phyloP scores from a whole-genome alignment of 2,797 vertebrate species.

The Betta splendens region DNA sequence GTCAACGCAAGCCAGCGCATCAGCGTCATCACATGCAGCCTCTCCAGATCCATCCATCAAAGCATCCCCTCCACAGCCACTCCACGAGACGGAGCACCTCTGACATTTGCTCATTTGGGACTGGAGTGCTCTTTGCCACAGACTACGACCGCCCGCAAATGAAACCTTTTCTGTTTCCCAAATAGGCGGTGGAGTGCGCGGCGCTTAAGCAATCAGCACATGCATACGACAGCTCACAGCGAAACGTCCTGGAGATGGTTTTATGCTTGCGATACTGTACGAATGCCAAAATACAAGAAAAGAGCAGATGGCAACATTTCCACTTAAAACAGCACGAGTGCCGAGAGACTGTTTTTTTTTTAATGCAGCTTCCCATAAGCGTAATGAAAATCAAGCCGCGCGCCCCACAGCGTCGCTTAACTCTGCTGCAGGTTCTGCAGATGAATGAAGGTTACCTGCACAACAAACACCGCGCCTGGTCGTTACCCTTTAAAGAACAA shows the following conservation, averaged over 20 bases:
- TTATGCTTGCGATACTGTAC: background rate
- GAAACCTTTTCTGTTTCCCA: conserved; percentile 14
- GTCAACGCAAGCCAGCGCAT: background rate
- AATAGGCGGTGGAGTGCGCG: background rate
- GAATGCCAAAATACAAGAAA: background rate
- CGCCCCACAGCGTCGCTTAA: background rate
- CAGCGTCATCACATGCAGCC: conserved; percentile 1
- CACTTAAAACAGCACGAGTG: background rate
- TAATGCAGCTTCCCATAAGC: background rate
- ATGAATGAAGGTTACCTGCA: background rate
- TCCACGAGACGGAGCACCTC: conserved; percentile 27
- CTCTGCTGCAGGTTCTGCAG: background rate
- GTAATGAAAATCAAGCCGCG: background rate
- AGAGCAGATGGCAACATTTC: conserved; percentile 1
- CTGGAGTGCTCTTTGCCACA: conserved; percentile 12
- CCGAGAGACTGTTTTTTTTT: background rate
- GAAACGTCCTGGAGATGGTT: background rate
- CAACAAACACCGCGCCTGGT: background rate
- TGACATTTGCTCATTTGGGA: conserved; percentile 25
- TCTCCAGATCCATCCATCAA: conserved; percentile 21
- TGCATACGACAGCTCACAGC: background rate
- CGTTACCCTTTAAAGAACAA: background rate
- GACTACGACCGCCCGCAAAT: background rate
- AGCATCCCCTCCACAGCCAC: background rate
- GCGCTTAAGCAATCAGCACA: background rate